Evolutionary conservation across 1,140 invertebrate genomes (phyloP), one percentile per base, ranked within the genome.

Genomic region (Drosophila dunni): DNA sequence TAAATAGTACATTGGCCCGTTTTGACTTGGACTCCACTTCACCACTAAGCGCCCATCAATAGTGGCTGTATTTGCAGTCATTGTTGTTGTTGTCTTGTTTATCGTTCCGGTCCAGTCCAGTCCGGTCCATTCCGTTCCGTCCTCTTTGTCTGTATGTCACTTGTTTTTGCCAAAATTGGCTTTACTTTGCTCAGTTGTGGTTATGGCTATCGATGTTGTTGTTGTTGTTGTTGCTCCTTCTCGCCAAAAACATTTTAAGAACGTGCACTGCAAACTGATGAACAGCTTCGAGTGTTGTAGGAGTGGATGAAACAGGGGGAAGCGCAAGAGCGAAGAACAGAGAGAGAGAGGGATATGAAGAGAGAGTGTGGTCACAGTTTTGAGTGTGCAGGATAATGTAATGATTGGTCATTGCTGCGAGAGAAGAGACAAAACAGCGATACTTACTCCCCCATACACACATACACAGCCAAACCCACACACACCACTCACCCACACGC

Each of bases 121-220:
- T 56, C 44, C 44, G 36, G 50, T 61, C 60, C 80, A 68, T 69
- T 82, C 64, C 79, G 51, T 71, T 67, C 15, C 50, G 44, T 68
- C 33, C 38, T 54, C 44, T 78, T 34, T 51, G 74, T 79, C 76
- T 84, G 81, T 84, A 84, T 84, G 81, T 84, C 81, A 84, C 81
- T 84, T 84, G 81, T 84, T 84, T 80, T 84, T 84, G 81, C 81
- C 81, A 84, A 84, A 84, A 84, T 84, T 84, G 81, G 81, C 74
- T 80, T 80, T 80, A 42, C 71, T 57, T 45, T 62, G 50, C 64
- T 70, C 40, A 67, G 68, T 72, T 76, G 73, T 69, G 81, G 81
- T 84, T 84, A 83, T 79, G 57, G 61, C 45, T 60, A 34, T 71
- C n/a, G 58, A 46, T 61, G 46, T 56, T 60, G 44, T 20, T 75